Conservation (phyloP, 2,888 invertebrate species). For the Listrodromus nycthemerus region DNA sequence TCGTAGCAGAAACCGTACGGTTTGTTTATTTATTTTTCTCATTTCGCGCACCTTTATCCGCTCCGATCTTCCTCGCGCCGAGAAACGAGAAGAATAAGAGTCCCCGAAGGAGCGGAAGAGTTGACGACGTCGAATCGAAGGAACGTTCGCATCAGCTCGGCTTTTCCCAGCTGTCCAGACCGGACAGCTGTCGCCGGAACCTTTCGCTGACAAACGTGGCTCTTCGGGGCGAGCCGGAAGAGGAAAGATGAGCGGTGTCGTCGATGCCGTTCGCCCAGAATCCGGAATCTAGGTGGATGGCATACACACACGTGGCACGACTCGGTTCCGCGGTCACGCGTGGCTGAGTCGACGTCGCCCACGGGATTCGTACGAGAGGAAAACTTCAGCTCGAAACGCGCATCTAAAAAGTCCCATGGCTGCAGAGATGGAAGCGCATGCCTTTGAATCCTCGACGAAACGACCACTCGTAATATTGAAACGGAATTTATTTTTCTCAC, state of each 20-base stretch:
- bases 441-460: not conserved
- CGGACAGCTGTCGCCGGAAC: constrained; percentile 69
- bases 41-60: not conserved
- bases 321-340: constrained; percentile 6
- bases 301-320: constrained; percentile 15
- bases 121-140: constrained; percentile 50
- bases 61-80: not conserved
- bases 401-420: not conserved
- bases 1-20: not conserved
- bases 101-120: constrained; percentile 42
- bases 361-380: constrained; percentile 57
- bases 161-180: constrained; percentile 62
- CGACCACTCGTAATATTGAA: not conserved
- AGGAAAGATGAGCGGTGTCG: constrained; percentile 35
- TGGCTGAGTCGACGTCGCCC: constrained; percentile 43
- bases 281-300: constrained; percentile 63
- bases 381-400: constrained; percentile 35
- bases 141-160: constrained; percentile 39
- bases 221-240: constrained; percentile 53
- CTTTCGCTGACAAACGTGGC: constrained; percentile 66
- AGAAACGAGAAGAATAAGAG: constrained; percentile 9
- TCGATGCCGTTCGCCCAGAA: constrained; percentile 66
- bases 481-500: no score
- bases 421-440: not conserved
- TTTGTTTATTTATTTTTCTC: not conserved